phyloP scores from a whole-genome alignment of 2,888 invertebrate genomes.

The Noctua comes region DNA sequence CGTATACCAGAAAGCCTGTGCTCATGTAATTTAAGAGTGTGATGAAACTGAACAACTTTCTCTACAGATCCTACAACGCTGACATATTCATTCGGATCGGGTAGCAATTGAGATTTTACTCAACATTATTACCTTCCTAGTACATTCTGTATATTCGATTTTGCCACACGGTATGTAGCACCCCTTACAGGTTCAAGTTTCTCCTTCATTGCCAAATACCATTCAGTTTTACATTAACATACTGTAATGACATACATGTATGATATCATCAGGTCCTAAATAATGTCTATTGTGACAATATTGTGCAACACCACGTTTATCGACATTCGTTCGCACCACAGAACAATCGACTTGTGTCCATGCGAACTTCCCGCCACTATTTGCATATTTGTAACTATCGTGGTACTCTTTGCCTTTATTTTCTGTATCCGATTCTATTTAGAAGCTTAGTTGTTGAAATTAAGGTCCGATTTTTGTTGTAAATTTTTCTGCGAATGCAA shows the following conservation, averaged over 20 bases:
- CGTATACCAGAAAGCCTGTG: neutral
- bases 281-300: conserved; percentile 63
- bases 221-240: conserved; percentile 40
- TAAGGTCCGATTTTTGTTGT: conserved; percentile 24
- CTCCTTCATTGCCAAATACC: conserved; percentile 48
- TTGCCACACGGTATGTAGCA: neutral
- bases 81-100: too few relatives aligned
- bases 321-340: conserved; percentile 71
- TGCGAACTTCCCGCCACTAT: conserved; percentile 75
- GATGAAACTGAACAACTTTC: neutral
- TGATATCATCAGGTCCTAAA: conserved; percentile 60
- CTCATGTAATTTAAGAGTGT: neutral
- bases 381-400: conserved; percentile 72
- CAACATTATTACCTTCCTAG: too few relatives aligned
- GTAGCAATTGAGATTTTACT: too few relatives aligned
- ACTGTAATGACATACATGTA: conserved; percentile 45
- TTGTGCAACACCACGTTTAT: conserved; percentile 68
- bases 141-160: neutral
- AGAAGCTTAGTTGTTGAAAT: neutral
- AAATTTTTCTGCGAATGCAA: conserved; percentile 13
- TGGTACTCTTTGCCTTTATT: conserved; percentile 38
- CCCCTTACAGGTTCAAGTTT: conserved; percentile 31
- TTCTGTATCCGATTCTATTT: conserved; percentile 7
- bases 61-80: too few relatives aligned
- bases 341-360: conserved; percentile 74